These are phyloP conservation scores for Rhysida immarginata DNA, from an alignment of 1,140 invertebrate genomes.

Conservation along the genomic window DNA sequence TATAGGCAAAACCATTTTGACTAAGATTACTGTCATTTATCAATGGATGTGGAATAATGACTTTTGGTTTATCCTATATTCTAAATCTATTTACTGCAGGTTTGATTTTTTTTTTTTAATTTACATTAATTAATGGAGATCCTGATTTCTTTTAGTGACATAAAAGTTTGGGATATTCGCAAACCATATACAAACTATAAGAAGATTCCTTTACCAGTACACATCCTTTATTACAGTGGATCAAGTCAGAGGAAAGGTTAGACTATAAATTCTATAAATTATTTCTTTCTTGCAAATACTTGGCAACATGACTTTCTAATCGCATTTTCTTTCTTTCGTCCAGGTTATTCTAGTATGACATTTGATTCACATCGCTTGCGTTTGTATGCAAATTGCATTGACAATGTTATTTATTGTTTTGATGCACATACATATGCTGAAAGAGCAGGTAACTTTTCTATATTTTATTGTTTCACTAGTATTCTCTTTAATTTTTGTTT, in stretches of 20 bases:
- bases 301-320: not conserved
- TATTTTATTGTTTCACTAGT: too few species aligned
- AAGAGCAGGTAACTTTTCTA: constrained; percentile 36
- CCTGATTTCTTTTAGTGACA: constrained; percentile 36
- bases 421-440: constrained; percentile 53
- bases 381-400: constrained; percentile 73
- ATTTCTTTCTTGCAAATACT: not conserved
- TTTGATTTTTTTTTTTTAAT: too few species aligned
- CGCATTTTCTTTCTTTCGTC: constrained; percentile 2
- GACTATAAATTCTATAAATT: not conserved
- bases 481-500: too few species aligned
- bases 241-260: constrained; percentile 36
- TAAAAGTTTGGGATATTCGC: constrained; percentile 75
- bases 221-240: constrained; percentile 51
- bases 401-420: constrained; percentile 68
- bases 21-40: too few species aligned
- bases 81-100: too few species aligned
- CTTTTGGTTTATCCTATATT: too few species aligned
- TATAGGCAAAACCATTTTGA: too few species aligned
- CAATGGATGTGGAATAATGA: too few species aligned
- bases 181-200: constrained; percentile 56
- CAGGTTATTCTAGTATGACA: constrained; percentile 59
- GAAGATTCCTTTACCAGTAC: constrained; percentile 49
- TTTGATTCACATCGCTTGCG: constrained; percentile 47
- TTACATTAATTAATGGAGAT: too few species aligned